Evolutionary conservation across 2,797 vertebrate species (phyloP), one percentile per base, ranked within the genome.

Genomic region (Arnoldichthys spilopterus): DNA sequence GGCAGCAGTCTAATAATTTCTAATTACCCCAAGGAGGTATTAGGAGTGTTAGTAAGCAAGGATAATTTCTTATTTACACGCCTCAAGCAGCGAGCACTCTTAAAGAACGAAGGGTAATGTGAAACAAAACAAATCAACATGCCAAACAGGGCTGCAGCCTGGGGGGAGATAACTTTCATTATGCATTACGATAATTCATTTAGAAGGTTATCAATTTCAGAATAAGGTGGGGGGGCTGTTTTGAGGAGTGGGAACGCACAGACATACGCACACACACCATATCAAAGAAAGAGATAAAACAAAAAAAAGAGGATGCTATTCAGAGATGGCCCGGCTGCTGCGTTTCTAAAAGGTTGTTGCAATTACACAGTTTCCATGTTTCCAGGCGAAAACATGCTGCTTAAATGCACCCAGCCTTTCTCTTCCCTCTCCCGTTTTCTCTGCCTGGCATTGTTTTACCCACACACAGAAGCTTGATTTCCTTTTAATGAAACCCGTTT

Each of bases 61-160:
- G 93, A 94, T 94, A 94, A 94, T 94, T 93, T 93, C 90, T 93
- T 94, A 94, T 94, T 94, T 94, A 93, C 93, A 93, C 90, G 92
- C 94, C 93, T 88, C 87, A 81, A 94, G 93, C 93, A 88, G 89
- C 87, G 92, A 90, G 85, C 90, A 80, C 92, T 92, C 91, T 82
- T 86, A 90, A 92, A 91, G 89, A 93, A 93, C 89, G 89, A 87
- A 87, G 87, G 90, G 91, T 92, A 94, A 93, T 92, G 91, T 86
- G 89, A 92, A 93, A 93, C 92, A 93, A 93, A 94, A 94, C 89
- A 88, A 94, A 94, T 92, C 91, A 92, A 93, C 91, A 89, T 88
- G 92, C 90, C 91, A 92, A 93, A 90, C 88, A 87, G 92, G 91
- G 92, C 92, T 91, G 87, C 90, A 72, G 93, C 93, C 91, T 90